phyloP scores from a whole-genome alignment of 2,113 vertebrate genomes.

The Rhinoderma darwinii region DNA sequence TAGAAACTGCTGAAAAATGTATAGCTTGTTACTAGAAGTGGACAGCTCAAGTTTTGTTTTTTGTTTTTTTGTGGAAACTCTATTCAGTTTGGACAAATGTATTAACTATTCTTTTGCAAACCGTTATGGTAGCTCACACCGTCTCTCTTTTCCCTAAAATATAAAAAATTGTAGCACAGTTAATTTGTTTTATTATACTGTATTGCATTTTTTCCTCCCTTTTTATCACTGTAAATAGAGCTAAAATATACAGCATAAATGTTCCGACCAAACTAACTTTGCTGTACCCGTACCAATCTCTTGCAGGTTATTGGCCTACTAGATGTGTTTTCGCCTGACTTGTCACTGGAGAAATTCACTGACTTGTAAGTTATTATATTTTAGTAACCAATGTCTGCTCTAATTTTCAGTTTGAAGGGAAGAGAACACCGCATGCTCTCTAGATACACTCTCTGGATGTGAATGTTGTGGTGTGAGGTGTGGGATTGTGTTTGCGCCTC shows the following conservation, averaged over 20 bases:
- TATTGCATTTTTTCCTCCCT: not conserved
- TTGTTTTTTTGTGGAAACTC: too few species aligned
- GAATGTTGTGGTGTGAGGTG: not conserved
- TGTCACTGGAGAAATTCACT: constrained; percentile 88
- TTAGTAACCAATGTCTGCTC: not conserved
- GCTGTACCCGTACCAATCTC: not conserved
- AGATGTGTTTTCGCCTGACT: constrained; percentile 92
- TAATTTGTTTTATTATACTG: not conserved
- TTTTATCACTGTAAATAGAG: not conserved
- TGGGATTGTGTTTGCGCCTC: not conserved
- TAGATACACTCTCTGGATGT: not conserved
- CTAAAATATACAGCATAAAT: not conserved
- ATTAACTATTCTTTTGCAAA: too few species aligned
- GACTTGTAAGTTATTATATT: constrained; percentile 86
- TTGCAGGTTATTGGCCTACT: constrained; percentile 92
- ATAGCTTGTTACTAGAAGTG: not conserved
- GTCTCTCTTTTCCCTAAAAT: not conserved
- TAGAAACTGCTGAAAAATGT: not conserved
- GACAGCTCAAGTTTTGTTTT: not conserved
- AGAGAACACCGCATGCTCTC: not conserved
- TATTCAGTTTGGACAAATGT: too few species aligned
- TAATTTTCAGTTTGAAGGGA: not conserved
- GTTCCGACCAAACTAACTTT: not conserved
- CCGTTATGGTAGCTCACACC: not conserved
- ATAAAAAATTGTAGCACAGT: not conserved